Conservation (phyloP, 1,140 invertebrate genomes). For the Cyclargus thomasi region DNA sequence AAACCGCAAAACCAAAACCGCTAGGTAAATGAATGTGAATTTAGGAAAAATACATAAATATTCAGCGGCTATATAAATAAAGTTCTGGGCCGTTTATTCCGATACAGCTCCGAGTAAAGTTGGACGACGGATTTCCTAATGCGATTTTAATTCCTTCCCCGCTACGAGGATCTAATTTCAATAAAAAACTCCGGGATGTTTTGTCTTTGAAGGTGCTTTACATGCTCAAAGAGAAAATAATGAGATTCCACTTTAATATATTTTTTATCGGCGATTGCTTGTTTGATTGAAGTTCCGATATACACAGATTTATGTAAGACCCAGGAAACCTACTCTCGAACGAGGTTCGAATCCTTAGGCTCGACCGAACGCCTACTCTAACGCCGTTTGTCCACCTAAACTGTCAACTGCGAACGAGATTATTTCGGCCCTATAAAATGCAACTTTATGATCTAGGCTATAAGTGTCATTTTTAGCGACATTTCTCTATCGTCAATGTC, state of each 20-base stretch:
- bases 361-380: no score
- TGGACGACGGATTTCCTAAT: slow-evolving; percentile 69
- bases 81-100: slow-evolving; percentile 68
- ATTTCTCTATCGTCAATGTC: no score
- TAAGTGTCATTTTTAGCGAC: no score
- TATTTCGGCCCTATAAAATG: no score
- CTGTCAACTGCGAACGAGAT: no score
- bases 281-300: neutral
- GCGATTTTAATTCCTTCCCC: slow-evolving; percentile 70
- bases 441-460: no score
- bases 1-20: neutral
- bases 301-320: neutral
- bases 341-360: no score
- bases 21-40: slow-evolving; percentile 56
- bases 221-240: slow-evolving; percentile 1
- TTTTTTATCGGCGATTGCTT: neutral
- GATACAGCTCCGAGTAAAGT: slow-evolving; percentile 67
- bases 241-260: neutral
- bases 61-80: slow-evolving; percentile 71
- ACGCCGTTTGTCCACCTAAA: no score
- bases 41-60: slow-evolving; percentile 67
- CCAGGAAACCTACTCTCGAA: no score
- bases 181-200: slow-evolving; percentile 43
- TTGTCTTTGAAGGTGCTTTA: slow-evolving; percentile 10
- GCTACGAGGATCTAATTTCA: slow-evolving; percentile 64